phyloP scores from a whole-genome alignment of 2,113 vertebrate genomes.

The Corythoichthys intestinalis region DNA sequence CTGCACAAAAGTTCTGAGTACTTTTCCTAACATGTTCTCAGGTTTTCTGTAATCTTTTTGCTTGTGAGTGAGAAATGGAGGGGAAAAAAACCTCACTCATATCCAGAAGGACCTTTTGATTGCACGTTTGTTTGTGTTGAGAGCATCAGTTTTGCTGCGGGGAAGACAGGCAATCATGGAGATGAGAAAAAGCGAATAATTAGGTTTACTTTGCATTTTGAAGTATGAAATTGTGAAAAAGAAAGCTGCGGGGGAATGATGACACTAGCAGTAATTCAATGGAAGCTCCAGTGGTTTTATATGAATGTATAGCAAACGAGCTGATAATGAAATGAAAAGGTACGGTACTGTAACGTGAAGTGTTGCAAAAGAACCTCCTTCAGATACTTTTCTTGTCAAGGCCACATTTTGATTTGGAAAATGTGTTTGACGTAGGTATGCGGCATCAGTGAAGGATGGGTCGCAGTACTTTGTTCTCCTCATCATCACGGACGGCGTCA shows the following conservation, averaged over 20 bases:
- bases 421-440: constrained; percentile 72
- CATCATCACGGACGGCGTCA: constrained; percentile 93
- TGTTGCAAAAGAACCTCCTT: constrained; percentile 20
- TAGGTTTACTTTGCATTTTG: background rate
- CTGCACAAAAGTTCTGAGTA: background rate
- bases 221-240: constrained; percentile 10
- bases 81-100: background rate
- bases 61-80: constrained; percentile 4
- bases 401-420: no score
- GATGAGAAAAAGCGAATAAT: background rate
- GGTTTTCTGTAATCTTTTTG: constrained; percentile 27
- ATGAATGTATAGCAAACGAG: no score
- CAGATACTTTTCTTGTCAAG: no score
- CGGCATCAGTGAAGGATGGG: constrained; percentile 87
- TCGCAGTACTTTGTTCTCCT: constrained; percentile 97
- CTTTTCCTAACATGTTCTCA: constrained; percentile 20
- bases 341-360: constrained; percentile 5
- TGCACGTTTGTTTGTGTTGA: constrained; percentile 36
- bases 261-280: constrained; percentile 8
- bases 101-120: constrained; percentile 22
- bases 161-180: background rate
- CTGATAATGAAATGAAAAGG: background rate
- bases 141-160: constrained; percentile 8
- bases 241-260: background rate
- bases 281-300: background rate